Base-by-base conservation (phyloP, 2,888 invertebrate genomes). In the Parnassius glacialis region DNA sequence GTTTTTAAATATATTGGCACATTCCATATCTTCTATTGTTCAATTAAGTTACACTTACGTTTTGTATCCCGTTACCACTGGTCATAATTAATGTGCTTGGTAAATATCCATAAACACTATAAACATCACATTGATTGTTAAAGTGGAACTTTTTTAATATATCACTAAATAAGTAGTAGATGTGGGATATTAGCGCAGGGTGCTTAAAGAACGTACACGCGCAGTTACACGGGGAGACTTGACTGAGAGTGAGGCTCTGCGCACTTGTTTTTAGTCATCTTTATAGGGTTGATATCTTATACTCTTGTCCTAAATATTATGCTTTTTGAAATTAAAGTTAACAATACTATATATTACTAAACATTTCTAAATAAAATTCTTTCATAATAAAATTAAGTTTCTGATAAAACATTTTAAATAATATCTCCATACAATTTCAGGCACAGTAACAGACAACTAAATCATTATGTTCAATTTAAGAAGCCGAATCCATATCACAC, bases 221-320 rank as follows among this genome's bases (percentile, higher is more conserved):
- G 78, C 80, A 75, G 78, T 72, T 71, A 70, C 76, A 69, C 74
- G 71, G 74, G 80, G 76, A 80, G 77, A 86, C 79, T 78, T 72
- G 75, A 68, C 70, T 73, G 76, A 80, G 81, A 89, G 80, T 87
- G 90, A 87, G 84, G 80, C 72, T 79, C 73, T 79, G 85, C 90
- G 90, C 87, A 87, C 73, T 80, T 75, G 77, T 75, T 70, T 65
- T 72, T 71, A 75, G 75, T 73, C 73, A 65, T 70, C 70, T 68
- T 57, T 41, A 52, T 80, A 90, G 89, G 89, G 90, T 68, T 89
- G 79, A 56, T 80, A 67, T 59, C 69, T 67, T 62, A 3, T 25
- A 56, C 13, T 20, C 20, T 57, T 50, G 41, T 11, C 9, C 42
- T 41, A 16, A 16, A 45, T 34, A 34, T 34, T 34, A 7, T 7